These are phyloP conservation scores for Tuberolachnus salignus DNA, from an alignment of 2,888 invertebrate species.

Conservation along the genomic window DNA sequence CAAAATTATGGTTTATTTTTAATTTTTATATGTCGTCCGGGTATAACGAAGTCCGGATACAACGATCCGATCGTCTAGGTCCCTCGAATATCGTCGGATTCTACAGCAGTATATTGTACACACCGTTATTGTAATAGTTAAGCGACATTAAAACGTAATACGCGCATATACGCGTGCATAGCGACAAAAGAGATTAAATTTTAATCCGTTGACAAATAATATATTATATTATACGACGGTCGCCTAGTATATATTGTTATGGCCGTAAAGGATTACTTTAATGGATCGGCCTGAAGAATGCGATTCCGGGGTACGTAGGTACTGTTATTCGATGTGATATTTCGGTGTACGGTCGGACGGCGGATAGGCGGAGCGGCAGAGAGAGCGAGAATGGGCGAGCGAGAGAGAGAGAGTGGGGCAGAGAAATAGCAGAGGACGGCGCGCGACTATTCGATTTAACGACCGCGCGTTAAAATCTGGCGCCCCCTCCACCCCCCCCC, in stretches of 20 bases:
- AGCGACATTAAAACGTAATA: background rate
- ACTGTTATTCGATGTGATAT: slow-evolving; percentile 2
- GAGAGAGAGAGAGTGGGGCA: background rate
- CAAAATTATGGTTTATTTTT: no score
- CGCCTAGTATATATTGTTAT: background rate
- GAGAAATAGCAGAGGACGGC: no score
- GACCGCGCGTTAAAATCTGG: slow-evolving; percentile 54
- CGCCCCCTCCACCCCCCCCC: background rate
- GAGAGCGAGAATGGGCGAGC: background rate
- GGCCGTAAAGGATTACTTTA: slow-evolving; percentile 37
- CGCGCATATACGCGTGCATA: background rate
- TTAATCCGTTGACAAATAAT: slow-evolving; percentile 49
- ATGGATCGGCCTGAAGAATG: slow-evolving; percentile 33
- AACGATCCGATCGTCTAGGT: no score
- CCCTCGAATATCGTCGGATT: no score
- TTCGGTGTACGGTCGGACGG: no score
- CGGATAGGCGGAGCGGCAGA: background rate
- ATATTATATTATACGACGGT: background rate
- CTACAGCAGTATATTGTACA: no score
- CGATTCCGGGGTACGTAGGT: slow-evolving; percentile 9
- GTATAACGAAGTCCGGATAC: no score
- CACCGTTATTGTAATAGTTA: background rate
- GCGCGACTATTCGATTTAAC: slow-evolving; percentile 47
- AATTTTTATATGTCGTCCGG: no score
- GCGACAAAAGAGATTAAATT: slow-evolving; percentile 38